Conservation (phyloP, 2,797 vertebrate genomes). For the Rhinophrynus dorsalis region DNA sequence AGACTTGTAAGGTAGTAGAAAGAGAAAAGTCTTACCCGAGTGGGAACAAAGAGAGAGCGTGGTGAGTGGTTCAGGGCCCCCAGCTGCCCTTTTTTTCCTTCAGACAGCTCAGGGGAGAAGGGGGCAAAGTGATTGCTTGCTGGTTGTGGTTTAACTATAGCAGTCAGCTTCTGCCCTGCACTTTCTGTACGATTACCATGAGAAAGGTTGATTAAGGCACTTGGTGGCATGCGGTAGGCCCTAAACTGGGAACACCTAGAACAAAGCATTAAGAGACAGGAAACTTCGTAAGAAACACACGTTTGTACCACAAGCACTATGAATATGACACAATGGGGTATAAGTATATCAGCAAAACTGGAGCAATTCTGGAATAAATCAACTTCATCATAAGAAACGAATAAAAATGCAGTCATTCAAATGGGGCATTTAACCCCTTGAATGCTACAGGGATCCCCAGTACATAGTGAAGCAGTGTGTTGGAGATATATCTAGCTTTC, state of each 20-base stretch:
- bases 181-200: conserved; percentile 84
- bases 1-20: not conserved
- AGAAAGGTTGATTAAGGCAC: conserved; percentile 93
- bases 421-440: too few relatives aligned
- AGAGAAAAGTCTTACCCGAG: conserved; percentile 73
- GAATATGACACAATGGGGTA: too few relatives aligned
- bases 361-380: too few relatives aligned
- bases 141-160: conserved; percentile 92
- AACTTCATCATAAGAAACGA: too few relatives aligned
- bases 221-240: conserved; percentile 89
- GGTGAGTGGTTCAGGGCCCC: conserved; percentile 89
- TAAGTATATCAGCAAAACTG: too few relatives aligned
- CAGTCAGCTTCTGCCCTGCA: conserved; percentile 84
- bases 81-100: conserved; percentile 70
- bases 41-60: conserved; percentile 86
- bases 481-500: too few relatives aligned
- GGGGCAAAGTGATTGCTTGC: conserved; percentile 64
- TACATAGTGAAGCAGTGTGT: too few relatives aligned
- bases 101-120: conserved; percentile 53
- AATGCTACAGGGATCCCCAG: too few relatives aligned
- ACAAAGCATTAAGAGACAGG: not conserved
- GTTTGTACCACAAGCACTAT: not conserved
- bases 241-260: conserved; percentile 80
- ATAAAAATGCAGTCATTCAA: too few relatives aligned
- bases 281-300: not conserved